Evolutionary conservation across 2,113 vertebrate species (phyloP).

Genomic region (Pontoporia blainvillei): DNA sequence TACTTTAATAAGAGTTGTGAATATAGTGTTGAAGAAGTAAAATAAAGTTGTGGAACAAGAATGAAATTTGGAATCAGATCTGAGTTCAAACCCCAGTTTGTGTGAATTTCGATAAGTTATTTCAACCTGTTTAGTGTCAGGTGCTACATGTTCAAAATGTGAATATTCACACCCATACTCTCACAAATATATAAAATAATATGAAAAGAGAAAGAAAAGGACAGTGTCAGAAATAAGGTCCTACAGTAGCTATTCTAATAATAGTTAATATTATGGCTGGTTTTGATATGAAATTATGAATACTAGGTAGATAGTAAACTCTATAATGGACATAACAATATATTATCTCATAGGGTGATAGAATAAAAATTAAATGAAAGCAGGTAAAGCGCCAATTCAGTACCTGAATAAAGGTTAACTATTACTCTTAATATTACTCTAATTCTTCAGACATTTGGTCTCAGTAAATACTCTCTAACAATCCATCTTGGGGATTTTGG

Average conservation of each 20-base stretch:
- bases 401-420: background rate
- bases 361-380: background rate
- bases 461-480: background rate
- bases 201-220: background rate
- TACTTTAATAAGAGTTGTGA: background rate
- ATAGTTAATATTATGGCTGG: background rate
- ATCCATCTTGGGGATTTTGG: background rate
- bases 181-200: background rate
- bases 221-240: background rate
- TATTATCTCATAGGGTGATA: background rate
- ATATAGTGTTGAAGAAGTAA: background rate
- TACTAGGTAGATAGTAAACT: background rate
- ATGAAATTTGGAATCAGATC: background rate
- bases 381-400: background rate
- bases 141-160: background rate
- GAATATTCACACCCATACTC: background rate
- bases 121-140: background rate
- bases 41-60: background rate
- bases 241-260: background rate
- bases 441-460: background rate
- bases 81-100: background rate
- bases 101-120: background rate
- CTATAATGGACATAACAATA: background rate
- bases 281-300: background rate
- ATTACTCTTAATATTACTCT: background rate